Conservation (phyloP, 2,797 vertebrate genomes). For the Molossus molossus region DNA sequence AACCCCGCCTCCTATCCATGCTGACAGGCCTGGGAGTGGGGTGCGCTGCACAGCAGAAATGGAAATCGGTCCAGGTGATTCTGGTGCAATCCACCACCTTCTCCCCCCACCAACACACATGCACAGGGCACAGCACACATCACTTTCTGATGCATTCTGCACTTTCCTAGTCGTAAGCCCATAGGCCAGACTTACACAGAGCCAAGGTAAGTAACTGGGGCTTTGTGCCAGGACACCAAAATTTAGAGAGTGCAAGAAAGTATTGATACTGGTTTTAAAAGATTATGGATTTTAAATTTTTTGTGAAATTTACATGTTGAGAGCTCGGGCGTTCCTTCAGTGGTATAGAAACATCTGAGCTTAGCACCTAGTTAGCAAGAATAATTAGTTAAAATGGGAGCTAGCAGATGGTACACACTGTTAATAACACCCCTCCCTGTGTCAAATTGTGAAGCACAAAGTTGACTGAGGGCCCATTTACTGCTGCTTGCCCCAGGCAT, state of each 20-base stretch:
- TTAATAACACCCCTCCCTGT: slow-evolving; percentile 77
- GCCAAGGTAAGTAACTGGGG: background rate
- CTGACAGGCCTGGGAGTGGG: background rate
- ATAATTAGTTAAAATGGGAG: slow-evolving; percentile 83
- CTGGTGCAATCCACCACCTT: background rate
- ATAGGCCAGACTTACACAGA: background rate
- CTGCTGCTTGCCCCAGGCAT: slow-evolving; percentile 59
- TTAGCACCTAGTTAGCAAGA: slow-evolving; percentile 84
- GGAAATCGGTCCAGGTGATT: background rate
- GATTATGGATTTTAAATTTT: slow-evolving; percentile 64
- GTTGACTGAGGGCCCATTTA: slow-evolving; percentile 67
- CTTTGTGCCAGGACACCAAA: background rate
- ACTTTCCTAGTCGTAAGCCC: background rate
- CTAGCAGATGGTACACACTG: slow-evolving; percentile 81
- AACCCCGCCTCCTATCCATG: background rate
- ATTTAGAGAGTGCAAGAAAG: background rate
- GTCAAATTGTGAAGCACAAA: slow-evolving; percentile 71
- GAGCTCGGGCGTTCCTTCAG: slow-evolving; percentile 65
- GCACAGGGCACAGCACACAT: background rate
- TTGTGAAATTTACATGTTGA: slow-evolving; percentile 69
- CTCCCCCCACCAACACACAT: background rate
- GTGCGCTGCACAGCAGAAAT: background rate
- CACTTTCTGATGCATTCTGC: background rate
- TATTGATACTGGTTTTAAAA: slow-evolving; percentile 42
- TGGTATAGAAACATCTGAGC: slow-evolving; percentile 73